phyloP scores from a whole-genome alignment of 1,140 invertebrate genomes.

The Geopemphigus sp. region DNA sequence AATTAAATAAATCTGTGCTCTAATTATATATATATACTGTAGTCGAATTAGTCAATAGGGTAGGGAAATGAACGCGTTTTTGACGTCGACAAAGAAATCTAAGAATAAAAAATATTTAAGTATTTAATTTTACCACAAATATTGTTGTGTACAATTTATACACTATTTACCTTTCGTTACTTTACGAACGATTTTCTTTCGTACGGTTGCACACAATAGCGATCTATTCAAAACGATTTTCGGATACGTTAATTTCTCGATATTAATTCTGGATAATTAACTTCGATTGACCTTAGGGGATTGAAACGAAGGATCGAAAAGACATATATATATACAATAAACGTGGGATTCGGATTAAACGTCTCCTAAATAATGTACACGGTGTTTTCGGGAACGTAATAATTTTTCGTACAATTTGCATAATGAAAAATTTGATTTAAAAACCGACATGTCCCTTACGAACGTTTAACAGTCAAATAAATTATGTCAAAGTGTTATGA shows the following conservation, averaged over 20 bases:
- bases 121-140: no score
- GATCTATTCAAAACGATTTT: constrained; percentile 27
- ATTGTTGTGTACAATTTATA: no score
- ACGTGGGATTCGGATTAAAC: background rate
- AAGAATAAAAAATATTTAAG: no score
- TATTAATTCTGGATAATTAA: constrained; percentile 28
- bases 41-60: no score
- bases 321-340: no score
- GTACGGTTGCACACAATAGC: no score
- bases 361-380: constrained; percentile 25
- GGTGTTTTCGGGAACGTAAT: background rate
- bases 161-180: no score
- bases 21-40: no score
- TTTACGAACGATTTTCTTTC: no score
- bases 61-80: no score
- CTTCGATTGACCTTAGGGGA: constrained; percentile 14
- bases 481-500: constrained; percentile 48
- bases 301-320: background rate
- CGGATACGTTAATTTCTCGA: background rate
- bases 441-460: constrained; percentile 35
- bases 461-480: constrained; percentile 48
- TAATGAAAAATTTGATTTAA: constrained; percentile 30
- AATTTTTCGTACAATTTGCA: constrained; percentile 16
- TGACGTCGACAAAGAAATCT: no score
- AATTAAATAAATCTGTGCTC: no score